Evolutionary conservation across 2,113 vertebrate species (phyloP), one percentile per base, ranked within the genome.

Genomic region (Nesoenas mayeri): DNA sequence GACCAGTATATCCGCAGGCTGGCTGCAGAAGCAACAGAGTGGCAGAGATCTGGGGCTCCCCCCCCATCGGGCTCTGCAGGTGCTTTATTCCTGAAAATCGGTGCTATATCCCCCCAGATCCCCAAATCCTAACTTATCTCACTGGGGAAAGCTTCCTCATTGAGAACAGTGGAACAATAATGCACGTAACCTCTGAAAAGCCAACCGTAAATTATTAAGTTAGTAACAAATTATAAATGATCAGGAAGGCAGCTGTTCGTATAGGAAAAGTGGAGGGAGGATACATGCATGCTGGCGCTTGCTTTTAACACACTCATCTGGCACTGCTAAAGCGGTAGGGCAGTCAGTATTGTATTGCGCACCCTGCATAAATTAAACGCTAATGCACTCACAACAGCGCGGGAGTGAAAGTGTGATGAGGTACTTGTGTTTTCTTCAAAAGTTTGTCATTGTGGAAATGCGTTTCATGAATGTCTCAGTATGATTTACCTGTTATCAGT

Each of bases 31-130:
- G 99, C 99, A 3, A 99, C 99, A 0, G 99, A 99, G 84, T 99
- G 99, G 99, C 99, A 99, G 94, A 98, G 98, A 72, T 98, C 98
- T 22, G 99, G 99, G n/a, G 98, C 98, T 10, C 98, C 99, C 1
- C 99, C 99, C 20, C 99, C 99, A 18, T 99, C 99, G 2, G 99
- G 99, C 29, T 99, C 99, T 91, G 99, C 99, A 98, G 99, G 99
- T 99, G 69, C 90, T 17, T 83, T 48, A 75, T 57, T 22, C 38
- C 19, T 58, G 40, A 54, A 34, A 53, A 56, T 28, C 56, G 8
- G 5, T 74, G 34, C 47, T 34, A 0, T 82, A 82, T 44, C 32
- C 24, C 6, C 12, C 26, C 5, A 5, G 9, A 0, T 9, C 8
- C 4, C 20, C 6, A 79, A 26, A 69, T 88, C 48, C 9, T 61